phyloP scores from a whole-genome alignment of 2,797 vertebrate genomes.

The Meriones psammophilus region DNA sequence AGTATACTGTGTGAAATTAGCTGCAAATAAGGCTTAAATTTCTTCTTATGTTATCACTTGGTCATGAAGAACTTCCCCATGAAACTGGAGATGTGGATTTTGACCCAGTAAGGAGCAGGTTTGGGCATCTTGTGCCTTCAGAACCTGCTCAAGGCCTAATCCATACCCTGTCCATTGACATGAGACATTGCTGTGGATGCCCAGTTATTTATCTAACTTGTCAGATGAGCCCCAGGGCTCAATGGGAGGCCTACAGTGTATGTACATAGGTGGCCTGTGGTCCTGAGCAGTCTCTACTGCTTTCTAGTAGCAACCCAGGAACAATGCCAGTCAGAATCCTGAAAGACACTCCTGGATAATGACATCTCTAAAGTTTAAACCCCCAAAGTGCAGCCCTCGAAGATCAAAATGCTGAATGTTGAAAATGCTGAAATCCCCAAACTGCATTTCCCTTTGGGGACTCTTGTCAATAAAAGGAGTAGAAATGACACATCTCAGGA shows the following conservation, averaged over 20 bases:
- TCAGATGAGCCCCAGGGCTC: neutral
- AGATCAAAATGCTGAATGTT: neutral
- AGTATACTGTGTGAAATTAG: neutral
- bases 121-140: neutral
- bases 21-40: neutral
- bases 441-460: neutral
- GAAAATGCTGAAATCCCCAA: neutral
- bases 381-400: neutral
- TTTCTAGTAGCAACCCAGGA: neutral
- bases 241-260: neutral
- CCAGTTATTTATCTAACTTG: neutral
- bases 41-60: neutral
- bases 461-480: neutral
- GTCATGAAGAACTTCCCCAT: neutral
- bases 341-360: neutral
- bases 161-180: neutral
- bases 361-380: neutral
- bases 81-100: neutral
- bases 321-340: neutral
- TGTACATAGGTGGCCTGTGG: neutral
- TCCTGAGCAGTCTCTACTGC: neutral
- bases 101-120: neutral
- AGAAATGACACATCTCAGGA: neutral
- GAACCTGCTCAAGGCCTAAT: neutral
- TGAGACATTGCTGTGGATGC: neutral